Conservation (phyloP, 92 coral and sea anemone species). For the Zoanthus sociatus region DNA sequence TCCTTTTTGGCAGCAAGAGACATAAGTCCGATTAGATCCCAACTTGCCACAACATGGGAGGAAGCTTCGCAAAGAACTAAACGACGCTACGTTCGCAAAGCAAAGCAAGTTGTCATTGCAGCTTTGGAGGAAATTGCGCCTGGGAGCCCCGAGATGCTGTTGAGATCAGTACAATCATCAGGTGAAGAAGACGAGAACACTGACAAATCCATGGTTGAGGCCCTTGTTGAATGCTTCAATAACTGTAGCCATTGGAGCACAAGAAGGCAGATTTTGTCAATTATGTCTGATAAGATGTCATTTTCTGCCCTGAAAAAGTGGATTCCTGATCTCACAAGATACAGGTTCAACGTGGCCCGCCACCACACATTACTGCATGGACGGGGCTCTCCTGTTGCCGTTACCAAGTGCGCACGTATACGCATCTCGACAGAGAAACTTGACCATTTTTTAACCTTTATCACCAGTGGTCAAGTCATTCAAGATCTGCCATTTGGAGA, state of each 20-base stretch:
- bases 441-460: conserved; percentile 54
- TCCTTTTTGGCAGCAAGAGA: not conserved
- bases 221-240: conserved; percentile 15
- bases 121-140: conserved; percentile 29
- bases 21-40: not conserved
- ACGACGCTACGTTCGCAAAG: not conserved
- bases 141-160: not conserved
- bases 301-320: conserved; percentile 4
- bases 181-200: not conserved
- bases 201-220: not conserved
- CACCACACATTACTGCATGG: conserved; percentile 43
- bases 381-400: conserved; percentile 8
- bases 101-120: conserved; percentile 23
- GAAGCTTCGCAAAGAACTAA: conserved; percentile 6
- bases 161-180: conserved; percentile 23
- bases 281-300: conserved; percentile 24
- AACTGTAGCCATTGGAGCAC: conserved; percentile 29
- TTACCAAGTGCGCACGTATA: not conserved
- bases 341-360: conserved; percentile 37
- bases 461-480: conserved; percentile 40
- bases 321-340: conserved; percentile 44
- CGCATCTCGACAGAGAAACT: not conserved
- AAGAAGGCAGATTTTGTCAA: conserved; percentile 27
- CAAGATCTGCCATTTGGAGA: conserved; percentile 60
- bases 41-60: not conserved